Evolutionary conservation across 92 coral and sea anemone species (phyloP).

Genomic region (Muricea muricata): DNA sequence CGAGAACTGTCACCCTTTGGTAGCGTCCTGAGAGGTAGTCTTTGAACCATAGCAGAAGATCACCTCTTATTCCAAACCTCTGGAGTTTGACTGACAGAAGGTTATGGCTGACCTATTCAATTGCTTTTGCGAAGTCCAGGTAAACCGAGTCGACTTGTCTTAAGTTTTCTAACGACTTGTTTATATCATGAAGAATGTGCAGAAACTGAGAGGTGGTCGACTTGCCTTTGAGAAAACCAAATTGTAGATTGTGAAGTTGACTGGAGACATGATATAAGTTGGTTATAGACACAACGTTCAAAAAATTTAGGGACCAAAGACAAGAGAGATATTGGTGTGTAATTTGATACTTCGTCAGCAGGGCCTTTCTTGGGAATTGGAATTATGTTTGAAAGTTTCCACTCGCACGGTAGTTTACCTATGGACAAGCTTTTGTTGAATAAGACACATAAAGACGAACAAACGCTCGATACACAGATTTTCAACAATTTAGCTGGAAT

Average conservation of each 20-base stretch:
- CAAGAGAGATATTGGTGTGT: constrained; percentile 42
- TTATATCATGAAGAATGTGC: background rate
- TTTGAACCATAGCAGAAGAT: background rate
- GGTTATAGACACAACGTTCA: constrained; percentile 27
- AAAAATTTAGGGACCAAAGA: constrained; percentile 27
- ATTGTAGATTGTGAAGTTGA: constrained; percentile 13
- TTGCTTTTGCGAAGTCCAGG: constrained; percentile 6
- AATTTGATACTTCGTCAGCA: constrained; percentile 7
- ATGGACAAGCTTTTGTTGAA: constrained; percentile 8
- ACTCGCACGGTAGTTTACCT: background rate
- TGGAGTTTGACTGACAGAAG: background rate
- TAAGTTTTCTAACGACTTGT: background rate
- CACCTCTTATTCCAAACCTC: background rate
- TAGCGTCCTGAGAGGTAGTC: constrained; percentile 3
- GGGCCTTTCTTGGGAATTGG: constrained; percentile 41
- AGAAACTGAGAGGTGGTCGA: constrained; percentile 13
- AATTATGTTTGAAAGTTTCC: constrained; percentile 18
- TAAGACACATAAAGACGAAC: background rate
- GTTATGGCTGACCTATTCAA: constrained; percentile 1
- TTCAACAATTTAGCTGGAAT: background rate
- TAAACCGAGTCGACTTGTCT: background rate
- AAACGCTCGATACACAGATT: background rate
- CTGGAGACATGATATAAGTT: constrained; percentile 38
- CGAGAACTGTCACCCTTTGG: constrained; percentile 11
- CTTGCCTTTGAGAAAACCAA: background rate